Evolutionary conservation across 2,888 invertebrate species (phyloP).

Genomic region (Papilio elwesi): DNA sequence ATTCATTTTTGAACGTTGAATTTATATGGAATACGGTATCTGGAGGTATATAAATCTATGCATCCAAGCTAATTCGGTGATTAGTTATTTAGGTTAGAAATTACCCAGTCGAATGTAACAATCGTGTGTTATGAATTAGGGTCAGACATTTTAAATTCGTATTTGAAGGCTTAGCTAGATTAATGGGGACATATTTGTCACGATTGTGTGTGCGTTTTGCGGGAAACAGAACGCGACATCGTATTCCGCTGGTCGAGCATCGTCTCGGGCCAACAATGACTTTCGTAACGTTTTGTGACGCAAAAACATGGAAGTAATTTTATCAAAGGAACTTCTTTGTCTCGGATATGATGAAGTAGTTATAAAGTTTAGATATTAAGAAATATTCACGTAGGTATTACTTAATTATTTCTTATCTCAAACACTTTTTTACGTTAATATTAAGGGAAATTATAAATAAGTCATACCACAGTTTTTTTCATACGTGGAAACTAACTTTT

Average conservation of each 20-base stretch:
- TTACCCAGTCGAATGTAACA: slow-evolving; percentile 9
- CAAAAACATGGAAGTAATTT: slow-evolving; percentile 39
- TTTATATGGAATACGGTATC: no score
- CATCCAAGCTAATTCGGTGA: neutral
- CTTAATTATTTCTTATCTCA: no score
- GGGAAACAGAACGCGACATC: slow-evolving; percentile 56
- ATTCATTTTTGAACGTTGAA: no score
- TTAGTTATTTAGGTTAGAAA: slow-evolving; percentile 23
- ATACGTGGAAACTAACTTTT: no score
- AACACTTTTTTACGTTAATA: no score
- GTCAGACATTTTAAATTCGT: slow-evolving; percentile 35
- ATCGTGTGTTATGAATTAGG: slow-evolving; percentile 30
- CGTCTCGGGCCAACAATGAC: slow-evolving; percentile 25
- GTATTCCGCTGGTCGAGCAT: slow-evolving; percentile 29
- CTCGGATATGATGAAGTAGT: slow-evolving; percentile 34
- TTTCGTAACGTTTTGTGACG: slow-evolving; percentile 42
- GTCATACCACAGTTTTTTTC: no score
- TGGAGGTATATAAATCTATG: neutral
- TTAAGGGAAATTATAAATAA: no score
- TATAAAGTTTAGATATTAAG: no score
- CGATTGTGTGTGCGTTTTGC: slow-evolving; percentile 39
- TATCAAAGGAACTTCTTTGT: slow-evolving; percentile 18
- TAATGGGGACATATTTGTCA: slow-evolving; percentile 39
- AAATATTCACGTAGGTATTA: no score
- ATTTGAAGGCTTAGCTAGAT: slow-evolving; percentile 12